Percentiles rank a stretch among this genome's conserved stretches.
Conservation (phyloP, 1,140 invertebrate genomes). For the Heliconius nattereri region DNA sequence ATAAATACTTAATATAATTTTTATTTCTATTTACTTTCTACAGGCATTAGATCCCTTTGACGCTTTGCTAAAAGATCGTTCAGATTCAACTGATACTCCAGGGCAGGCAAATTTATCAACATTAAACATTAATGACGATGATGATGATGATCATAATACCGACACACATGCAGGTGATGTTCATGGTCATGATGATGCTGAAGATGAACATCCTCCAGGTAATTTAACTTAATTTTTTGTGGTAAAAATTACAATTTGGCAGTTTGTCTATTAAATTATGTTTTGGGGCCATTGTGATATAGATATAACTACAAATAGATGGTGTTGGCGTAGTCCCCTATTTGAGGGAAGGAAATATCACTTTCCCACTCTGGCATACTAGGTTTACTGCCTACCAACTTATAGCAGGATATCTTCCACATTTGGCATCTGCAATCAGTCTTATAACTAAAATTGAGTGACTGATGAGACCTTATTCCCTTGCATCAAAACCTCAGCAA, state of each 20-base stretch:
- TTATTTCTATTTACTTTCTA: conserved; percentile 17
- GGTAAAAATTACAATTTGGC: not conserved
- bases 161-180: conserved; percentile 45
- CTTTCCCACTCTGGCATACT: too few species aligned
- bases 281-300: not conserved
- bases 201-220: conserved; percentile 58
- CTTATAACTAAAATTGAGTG: too few species aligned
- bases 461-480: too few species aligned
- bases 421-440: too few species aligned
- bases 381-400: too few species aligned
- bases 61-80: conserved; percentile 65
- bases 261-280: not conserved
- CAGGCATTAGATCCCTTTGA: conserved; percentile 79
- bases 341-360: too few species aligned
- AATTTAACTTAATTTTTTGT: conserved; percentile 18
- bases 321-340: too few species aligned
- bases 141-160: conserved; percentile 58
- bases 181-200: conserved; percentile 42
- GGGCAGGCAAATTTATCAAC: conserved; percentile 47
- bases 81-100: conserved; percentile 46
- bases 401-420: too few species aligned
- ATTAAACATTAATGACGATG: conserved; percentile 61
- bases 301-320: too few species aligned
- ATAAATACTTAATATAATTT: not conserved
- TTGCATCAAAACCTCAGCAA: too few species aligned